phyloP scores from a whole-genome alignment of 2,797 vertebrate genomes.

The Chelonia mydas region DNA sequence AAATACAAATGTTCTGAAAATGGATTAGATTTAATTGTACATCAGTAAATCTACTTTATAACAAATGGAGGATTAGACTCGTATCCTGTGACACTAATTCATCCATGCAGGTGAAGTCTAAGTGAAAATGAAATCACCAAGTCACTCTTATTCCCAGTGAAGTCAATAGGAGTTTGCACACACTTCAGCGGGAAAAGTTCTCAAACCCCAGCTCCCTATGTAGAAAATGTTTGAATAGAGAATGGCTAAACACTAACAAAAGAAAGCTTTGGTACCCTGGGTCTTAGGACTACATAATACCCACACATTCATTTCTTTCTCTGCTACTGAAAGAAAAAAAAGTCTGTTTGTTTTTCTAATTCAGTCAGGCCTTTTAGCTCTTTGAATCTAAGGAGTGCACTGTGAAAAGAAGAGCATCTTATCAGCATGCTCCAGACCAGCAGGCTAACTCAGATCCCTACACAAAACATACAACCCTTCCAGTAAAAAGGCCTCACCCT shows the following conservation, averaged over 20 bases:
- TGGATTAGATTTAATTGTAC: not conserved
- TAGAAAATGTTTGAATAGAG: slow-evolving; percentile 81
- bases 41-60: not conserved
- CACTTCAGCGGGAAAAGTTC: slow-evolving; percentile 51
- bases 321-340: slow-evolving; percentile 74
- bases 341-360: slow-evolving; percentile 87
- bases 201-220: slow-evolving; percentile 57
- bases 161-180: slow-evolving; percentile 67
- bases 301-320: slow-evolving; percentile 83
- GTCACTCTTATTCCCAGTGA: slow-evolving; percentile 66
- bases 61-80: slow-evolving; percentile 37
- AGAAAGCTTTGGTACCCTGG: slow-evolving; percentile 82
- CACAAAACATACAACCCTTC: slow-evolving; percentile 86
- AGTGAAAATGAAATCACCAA: slow-evolving; percentile 76
- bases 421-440: slow-evolving; percentile 92
- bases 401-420: slow-evolving; percentile 90
- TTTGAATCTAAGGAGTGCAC: slow-evolving; percentile 81
- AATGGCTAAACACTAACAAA: slow-evolving; percentile 83
- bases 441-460: slow-evolving; percentile 87
- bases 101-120: slow-evolving; percentile 62
- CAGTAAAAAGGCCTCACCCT: slow-evolving; percentile 89
- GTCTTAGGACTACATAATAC: slow-evolving; percentile 84
- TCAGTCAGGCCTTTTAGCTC: slow-evolving; percentile 82
- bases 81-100: slow-evolving; percentile 43
- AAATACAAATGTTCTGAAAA: not conserved